These are phyloP conservation scores for Macaria liturata DNA, from an alignment of 2,888 invertebrate genomes.

Conservation along the genomic window DNA sequence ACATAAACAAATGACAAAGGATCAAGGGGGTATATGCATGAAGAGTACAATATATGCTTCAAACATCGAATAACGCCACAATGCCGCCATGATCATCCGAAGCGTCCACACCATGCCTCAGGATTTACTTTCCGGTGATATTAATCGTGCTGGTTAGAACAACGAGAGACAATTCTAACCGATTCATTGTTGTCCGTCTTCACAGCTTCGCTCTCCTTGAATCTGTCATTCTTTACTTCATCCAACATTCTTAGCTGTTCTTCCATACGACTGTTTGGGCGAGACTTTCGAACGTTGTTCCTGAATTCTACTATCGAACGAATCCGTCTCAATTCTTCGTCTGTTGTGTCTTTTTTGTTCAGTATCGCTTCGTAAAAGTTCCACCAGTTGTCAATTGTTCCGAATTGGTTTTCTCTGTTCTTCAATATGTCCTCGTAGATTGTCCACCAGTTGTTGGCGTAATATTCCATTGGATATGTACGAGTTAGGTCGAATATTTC, in stretches of 20 bases:
- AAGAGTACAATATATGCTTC: constrained; percentile 27
- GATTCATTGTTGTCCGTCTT: constrained; percentile 60
- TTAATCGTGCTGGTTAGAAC: constrained; percentile 27
- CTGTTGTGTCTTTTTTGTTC: constrained; percentile 55
- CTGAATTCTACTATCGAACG: constrained; percentile 55
- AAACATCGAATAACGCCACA: constrained; percentile 26
- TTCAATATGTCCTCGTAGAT: constrained; percentile 76
- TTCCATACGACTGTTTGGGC: constrained; percentile 68
- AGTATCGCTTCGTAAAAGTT: constrained; percentile 69
- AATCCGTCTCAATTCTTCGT: constrained; percentile 58
- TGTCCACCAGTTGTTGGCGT: constrained; percentile 80
- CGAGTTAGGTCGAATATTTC: constrained; percentile 71
- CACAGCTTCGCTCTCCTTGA: constrained; percentile 65
- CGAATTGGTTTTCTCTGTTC: constrained; percentile 72
- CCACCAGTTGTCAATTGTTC: constrained; percentile 79
- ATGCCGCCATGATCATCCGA: constrained; percentile 26
- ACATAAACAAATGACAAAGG: too few species aligned
- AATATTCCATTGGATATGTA: constrained; percentile 72
- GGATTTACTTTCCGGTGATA: constrained; percentile 15
- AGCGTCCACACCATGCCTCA: constrained; percentile 35
- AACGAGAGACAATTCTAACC: constrained; percentile 62
- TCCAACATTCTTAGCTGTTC: constrained; percentile 69
- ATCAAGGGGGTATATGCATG: too few species aligned
- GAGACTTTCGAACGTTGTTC: constrained; percentile 46
- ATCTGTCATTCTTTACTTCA: constrained; percentile 62